Base-by-base conservation (phyloP, 2,113 vertebrate species). In the Desmodus rotundus region DNA sequence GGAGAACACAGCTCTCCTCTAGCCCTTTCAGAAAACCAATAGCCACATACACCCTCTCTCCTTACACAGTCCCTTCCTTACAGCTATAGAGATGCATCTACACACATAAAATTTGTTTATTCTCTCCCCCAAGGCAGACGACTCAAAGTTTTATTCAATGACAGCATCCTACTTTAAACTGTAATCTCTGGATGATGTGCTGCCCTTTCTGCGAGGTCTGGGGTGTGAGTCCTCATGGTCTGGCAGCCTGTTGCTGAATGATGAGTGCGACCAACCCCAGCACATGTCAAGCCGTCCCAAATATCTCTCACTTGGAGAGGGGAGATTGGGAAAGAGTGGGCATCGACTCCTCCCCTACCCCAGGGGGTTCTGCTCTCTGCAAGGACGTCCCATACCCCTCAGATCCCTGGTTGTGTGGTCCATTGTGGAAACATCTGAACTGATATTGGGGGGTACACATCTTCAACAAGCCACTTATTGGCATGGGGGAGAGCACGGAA, bases 151-250 rank as follows among this genome's bases (percentile, higher is more conserved):
- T 20, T 43, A 41, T 16, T n/a, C 5, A 28, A n/a, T 28, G 47
- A 56, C 43, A 52, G n/a, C 26, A 17, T n/a, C 52, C 17, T 22
- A 7, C n/a, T 52, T 52, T 10, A 54, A 63, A 43, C 26, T 14
- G 28, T 50, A 38, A 56, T 77, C 19, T 85, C 61, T 41, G 33
- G 47, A 31, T 11, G 47, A 41, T 4, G 20, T 20, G 50, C 20
- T 20, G 12, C 43, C 20, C 43, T 63, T 41, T 61, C 63, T 8
- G 41, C 26, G n/a, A 68, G 7, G 33, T 26, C 33, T 78, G 72
- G 5, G 4, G 3, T 15, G 1, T 0, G 4, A 10, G 72, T 41
- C 50, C 47, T 68, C 15, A 15, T 19, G 33, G 26, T 10, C 38
- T 58, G 50, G 50, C 68, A 14, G 17, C 45, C 33, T 13, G 26